Evolutionary conservation across 1,140 invertebrate species (phyloP), one percentile per base, ranked within the genome.

Genomic region (Neoseiulus cucumeris): DNA sequence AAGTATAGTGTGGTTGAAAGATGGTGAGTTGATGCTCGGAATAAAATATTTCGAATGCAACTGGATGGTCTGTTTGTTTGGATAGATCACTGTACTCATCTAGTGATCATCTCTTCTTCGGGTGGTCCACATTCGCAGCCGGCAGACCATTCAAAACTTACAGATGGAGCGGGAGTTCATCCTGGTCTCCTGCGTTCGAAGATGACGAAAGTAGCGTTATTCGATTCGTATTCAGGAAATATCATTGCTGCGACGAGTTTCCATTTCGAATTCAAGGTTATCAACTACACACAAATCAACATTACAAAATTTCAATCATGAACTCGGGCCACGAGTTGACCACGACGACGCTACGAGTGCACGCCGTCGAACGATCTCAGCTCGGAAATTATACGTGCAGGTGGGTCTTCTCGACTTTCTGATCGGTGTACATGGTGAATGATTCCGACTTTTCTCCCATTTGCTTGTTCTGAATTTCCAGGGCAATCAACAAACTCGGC

Each of bases 351-450:
- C 76, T 93, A 44, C 80, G 88, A 65, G 84, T 92, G 0, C 87
- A 91, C 64, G 91, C 87, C 0, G 87, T 92, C 64, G 89, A 93
- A 75, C 92, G 91, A 73, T 79, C 84, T 44, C 89, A 92, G 72
- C 93, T 86, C 72, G 89, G 89, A 0, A 77, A 83, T 65, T 94
- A 91, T 76, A 80, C 83, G 0, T 94, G 90, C 76, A 85, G 83
- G 51, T 59, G 33, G 22, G 45, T 47, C 45, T 20, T 20, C 45
- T 47, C 5, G 7, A 22, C 4, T 22, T 47, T 22, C 18, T 47
- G 5, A 59, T 1, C 22, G 14, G 12, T 14, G 14, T 25, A 12
- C 42, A 44, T n/a, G 12, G 42, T 59, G 14, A 33, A 14, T 28
- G 51, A 20, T 17, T 25, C 22, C 14, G 28, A 6, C 4, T 47